Percentiles rank a stretch among this genome's conserved stretches.
These are phyloP conservation scores for Enteromius viviparus DNA, from an alignment of 2,797 vertebrate species.

Conservation along the genomic window DNA sequence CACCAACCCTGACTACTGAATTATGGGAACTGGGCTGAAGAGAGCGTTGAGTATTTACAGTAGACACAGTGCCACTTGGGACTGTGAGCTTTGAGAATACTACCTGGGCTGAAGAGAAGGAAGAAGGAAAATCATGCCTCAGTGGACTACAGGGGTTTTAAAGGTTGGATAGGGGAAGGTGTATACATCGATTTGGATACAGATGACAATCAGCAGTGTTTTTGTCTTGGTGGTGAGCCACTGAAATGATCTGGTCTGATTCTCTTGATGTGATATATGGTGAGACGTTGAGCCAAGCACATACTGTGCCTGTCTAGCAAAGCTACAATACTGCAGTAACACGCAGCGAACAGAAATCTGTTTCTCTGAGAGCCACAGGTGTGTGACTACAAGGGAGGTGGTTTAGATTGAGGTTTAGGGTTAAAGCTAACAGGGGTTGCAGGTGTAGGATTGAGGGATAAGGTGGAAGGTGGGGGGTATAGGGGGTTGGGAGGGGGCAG, in stretches of 20 bases:
- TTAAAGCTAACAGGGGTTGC: slow-evolving; percentile 57
- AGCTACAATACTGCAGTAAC: slow-evolving; percentile 68
- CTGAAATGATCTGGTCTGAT: slow-evolving; percentile 1
- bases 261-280: not conserved
- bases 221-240: not conserved
- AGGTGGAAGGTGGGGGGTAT: slow-evolving; percentile 20
- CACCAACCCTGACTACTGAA: not conserved
- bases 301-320: slow-evolving; percentile 53
- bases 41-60: not conserved
- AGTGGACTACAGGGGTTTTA: slow-evolving; percentile 3
- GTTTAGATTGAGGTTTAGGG: slow-evolving; percentile 40
- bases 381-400: slow-evolving; percentile 39
- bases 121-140: slow-evolving; percentile 8
- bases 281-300: slow-evolving; percentile 23
- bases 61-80: slow-evolving; percentile 5
- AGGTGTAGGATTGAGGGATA: slow-evolving; percentile 34
- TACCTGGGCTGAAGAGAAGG: not conserved
- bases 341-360: slow-evolving; percentile 36
- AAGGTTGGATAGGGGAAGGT: not conserved
- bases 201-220: not conserved
- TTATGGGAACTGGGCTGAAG: not conserved
- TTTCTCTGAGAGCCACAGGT: slow-evolving; percentile 37
- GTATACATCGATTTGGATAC: not conserved
- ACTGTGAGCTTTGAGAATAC: slow-evolving; percentile 10
- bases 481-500: slow-evolving; percentile 64